These are phyloP conservation scores for Rhizoglyphus robini DNA, from an alignment of 1,140 invertebrate genomes.

Conservation along the genomic window DNA sequence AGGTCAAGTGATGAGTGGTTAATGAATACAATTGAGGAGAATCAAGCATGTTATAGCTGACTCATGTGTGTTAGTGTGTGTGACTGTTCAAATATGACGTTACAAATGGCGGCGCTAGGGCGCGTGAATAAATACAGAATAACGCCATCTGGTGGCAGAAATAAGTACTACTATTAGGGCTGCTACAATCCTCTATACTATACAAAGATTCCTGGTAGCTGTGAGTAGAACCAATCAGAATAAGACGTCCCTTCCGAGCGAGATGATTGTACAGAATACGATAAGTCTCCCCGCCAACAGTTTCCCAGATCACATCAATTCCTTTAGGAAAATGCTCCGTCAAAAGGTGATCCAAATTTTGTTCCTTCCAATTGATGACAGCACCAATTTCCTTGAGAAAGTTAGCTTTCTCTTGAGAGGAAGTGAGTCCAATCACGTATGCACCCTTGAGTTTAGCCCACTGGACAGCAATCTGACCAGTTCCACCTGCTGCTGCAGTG, in stretches of 20 bases:
- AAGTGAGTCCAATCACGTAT: constrained; percentile 37
- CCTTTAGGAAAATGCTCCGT: constrained; percentile 34
- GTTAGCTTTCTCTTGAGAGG: constrained; percentile 33
- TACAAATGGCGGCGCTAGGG: too few species aligned
- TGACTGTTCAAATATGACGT: too few species aligned
- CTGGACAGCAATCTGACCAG: constrained; percentile 36
- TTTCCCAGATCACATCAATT: constrained; percentile 36
- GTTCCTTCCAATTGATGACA: constrained; percentile 33
- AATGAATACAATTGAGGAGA: too few species aligned
- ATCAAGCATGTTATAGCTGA: too few species aligned
- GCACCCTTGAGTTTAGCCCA: constrained; percentile 35
- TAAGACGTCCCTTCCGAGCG: constrained; percentile 30
- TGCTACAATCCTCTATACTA: too few species aligned
- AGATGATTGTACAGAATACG: constrained; percentile 27
- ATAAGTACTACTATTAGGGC: too few species aligned
- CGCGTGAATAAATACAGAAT: too few species aligned
- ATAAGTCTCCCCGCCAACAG: constrained; percentile 34
- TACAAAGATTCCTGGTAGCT: too few species aligned
- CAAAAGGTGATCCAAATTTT: constrained; percentile 31
- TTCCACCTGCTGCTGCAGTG: constrained; percentile 34
- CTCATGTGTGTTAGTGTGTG: too few species aligned
- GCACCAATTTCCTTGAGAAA: constrained; percentile 33
- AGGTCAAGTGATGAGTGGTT: too few species aligned
- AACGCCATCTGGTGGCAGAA: too few species aligned
- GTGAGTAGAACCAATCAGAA: constrained; percentile 32